These are phyloP conservation scores for Trisateles emortualis DNA, from an alignment of 2,888 invertebrate genomes.

Conservation along the genomic window DNA sequence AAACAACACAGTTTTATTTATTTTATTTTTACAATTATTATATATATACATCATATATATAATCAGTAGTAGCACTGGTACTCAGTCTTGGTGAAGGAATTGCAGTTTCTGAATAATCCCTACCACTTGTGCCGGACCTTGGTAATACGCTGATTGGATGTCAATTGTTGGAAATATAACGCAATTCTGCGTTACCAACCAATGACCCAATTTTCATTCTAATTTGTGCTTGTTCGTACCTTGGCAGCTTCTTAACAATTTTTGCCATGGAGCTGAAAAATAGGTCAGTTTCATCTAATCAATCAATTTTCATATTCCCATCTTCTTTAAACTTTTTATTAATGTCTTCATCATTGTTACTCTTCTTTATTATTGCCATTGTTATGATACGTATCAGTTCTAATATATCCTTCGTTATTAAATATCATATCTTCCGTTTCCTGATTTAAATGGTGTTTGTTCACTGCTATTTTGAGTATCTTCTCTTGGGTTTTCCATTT, in stretches of 20 bases:
- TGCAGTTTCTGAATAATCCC: constrained; percentile 10
- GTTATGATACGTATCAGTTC: background rate
- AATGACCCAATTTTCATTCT: constrained; percentile 48
- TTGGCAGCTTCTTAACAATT: constrained; percentile 54
- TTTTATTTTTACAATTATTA: background rate
- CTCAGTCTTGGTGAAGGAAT: constrained; percentile 12
- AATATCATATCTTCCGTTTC: background rate
- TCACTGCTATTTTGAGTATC: background rate
- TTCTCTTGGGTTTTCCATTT: constrained; percentile 15
- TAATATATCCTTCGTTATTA: too few relatives aligned
- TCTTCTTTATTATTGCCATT: background rate
- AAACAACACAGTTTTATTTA: background rate
- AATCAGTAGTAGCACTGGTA: background rate
- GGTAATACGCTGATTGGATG: background rate
- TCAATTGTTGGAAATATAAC: constrained; percentile 17
- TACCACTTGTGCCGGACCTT: constrained; percentile 1
- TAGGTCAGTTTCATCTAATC: constrained; percentile 49
- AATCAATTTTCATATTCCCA: background rate
- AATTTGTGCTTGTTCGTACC: constrained; percentile 47
- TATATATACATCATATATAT: background rate
- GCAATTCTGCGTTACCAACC: constrained; percentile 45
- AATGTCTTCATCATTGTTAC: background rate
- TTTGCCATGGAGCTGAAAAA: constrained; percentile 55
- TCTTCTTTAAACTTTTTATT: background rate
- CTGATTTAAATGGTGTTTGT: background rate